Evolutionary conservation across 2,888 invertebrate species (phyloP), one percentile per base, ranked within the genome.

Genomic region (Beris chalybata): DNA sequence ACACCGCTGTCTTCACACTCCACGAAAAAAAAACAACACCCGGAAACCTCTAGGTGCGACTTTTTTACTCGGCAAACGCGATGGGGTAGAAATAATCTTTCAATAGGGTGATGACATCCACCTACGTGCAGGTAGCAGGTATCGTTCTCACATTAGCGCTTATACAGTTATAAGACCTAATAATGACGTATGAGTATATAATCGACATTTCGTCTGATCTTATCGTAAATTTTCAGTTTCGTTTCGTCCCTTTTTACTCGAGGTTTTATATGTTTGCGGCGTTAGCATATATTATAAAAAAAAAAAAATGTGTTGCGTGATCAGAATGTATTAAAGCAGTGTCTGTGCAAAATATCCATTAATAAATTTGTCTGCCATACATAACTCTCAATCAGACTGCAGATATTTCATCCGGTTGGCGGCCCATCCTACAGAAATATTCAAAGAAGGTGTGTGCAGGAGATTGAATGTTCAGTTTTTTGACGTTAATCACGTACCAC

Each of bases 41-140:
- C 52, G 52, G 52, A 52, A 22, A 52, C 22, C 7, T 52, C 15
- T 29, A 22, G 52, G 52, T 52, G 52, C 22, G 52, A 52, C 52
- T 52, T 52, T n/a, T 52, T 22, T 22, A 29, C 22, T 3, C 11
- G 52, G 52, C 15, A 11, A 5, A 29, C 11, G 4, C 7, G 15
- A 22, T 52, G 7, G 52, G 5, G 29, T 29, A 11, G 52, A 29
- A 52, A 52, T 29, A 11, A 15, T 52, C 7, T 52, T 13, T 52
- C 29, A 11, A 22, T 22, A 13, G 7, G 52, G 9, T 38, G 38
- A 9, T 38, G 38, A 38, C 38, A 38, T 38, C 9, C 38, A 9
- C 38, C 38, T 38, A 38, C 6, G 52, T 52, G 11, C 22, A 22
- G 22, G 1, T 4, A 15, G 3, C 11, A 52, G 6, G 15, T 29